phyloP scores from a whole-genome alignment of 1,140 invertebrate species.

The Listronotus oregonensis region DNA sequence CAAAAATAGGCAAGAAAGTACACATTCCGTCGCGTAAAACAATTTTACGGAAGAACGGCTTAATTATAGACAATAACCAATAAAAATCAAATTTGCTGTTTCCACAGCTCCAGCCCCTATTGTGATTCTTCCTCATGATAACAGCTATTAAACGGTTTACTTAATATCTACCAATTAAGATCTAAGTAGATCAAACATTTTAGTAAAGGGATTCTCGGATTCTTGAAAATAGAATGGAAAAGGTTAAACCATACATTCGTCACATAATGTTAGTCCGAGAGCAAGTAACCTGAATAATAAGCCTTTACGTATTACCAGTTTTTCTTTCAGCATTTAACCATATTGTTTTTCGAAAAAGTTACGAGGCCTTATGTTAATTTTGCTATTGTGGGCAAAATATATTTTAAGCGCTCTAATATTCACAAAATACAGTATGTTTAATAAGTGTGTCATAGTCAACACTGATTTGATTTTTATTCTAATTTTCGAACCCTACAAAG shows the following conservation, averaged over 20 bases:
- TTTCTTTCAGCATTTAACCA: too few species aligned
- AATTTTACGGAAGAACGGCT: slow-evolving; percentile 22
- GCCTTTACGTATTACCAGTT: too few species aligned
- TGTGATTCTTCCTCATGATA: slow-evolving; percentile 13
- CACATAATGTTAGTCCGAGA: background rate
- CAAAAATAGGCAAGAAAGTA: background rate
- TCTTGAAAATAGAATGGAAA: slow-evolving; percentile 14
- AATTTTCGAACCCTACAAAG: too few species aligned
- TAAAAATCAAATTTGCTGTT: slow-evolving; percentile 9
- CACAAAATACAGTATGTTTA: too few species aligned
- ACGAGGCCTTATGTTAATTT: too few species aligned
- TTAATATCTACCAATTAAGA: slow-evolving; percentile 10
- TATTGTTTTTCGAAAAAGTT: too few species aligned
- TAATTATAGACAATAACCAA: slow-evolving; percentile 5
- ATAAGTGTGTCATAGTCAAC: too few species aligned
- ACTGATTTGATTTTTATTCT: too few species aligned
- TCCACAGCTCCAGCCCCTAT: slow-evolving; percentile 12
- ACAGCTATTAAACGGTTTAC: slow-evolving; percentile 10
- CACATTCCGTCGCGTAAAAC: slow-evolving; percentile 16
- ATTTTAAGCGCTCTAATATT: too few species aligned
- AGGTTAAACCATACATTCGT: background rate
- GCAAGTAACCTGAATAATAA: background rate
- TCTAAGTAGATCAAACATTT: slow-evolving; percentile 7
- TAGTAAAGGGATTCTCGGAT: slow-evolving; percentile 17
- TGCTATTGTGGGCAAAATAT: too few species aligned